Evolutionary conservation across 2,797 vertebrate genomes (phyloP).

Genomic region (Enteromius trimaculatus): DNA sequence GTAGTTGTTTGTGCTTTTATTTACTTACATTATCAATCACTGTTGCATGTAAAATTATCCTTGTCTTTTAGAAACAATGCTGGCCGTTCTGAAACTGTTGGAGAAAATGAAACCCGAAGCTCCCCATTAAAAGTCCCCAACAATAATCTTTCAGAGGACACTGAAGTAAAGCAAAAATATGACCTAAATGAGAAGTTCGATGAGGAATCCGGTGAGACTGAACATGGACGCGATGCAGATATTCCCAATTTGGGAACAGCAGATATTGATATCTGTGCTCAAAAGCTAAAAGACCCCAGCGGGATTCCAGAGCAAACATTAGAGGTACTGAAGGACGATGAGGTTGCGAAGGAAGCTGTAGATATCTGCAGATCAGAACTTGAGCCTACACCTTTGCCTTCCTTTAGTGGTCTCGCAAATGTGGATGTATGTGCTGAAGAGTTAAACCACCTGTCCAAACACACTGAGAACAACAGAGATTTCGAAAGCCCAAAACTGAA

Average conservation of each 20-base stretch:
- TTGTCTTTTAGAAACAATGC: conserved; percentile 68
- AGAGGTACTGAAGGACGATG: conserved; percentile 50
- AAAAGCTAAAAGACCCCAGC: conserved; percentile 54
- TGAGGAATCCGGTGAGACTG: conserved; percentile 50
- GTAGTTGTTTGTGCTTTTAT: conserved; percentile 16
- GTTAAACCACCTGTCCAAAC: conserved; percentile 42
- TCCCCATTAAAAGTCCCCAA: conserved; percentile 47
- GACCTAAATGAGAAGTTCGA: conserved; percentile 19
- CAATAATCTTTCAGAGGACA: conserved; percentile 33
- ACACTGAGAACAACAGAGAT: conserved; percentile 43
- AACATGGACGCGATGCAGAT: conserved; percentile 8
- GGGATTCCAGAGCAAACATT: conserved; percentile 45
- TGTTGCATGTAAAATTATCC: conserved; percentile 24
- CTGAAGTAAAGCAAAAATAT: conserved; percentile 28
- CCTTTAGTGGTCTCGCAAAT: conserved; percentile 53
- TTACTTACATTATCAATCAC: conserved; percentile 36
- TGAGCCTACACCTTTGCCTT: conserved; percentile 45
- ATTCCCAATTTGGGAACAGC: conserved; percentile 44
- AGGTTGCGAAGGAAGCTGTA: conserved; percentile 35
- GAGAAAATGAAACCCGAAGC: conserved; percentile 61
- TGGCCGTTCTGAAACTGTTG: conserved; percentile 39
- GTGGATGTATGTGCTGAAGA: conserved; percentile 68
- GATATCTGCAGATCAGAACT: conserved; percentile 53
- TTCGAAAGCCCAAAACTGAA: conserved; percentile 46
- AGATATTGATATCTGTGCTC: conserved; percentile 53